Base-by-base conservation (phyloP, 2,888 invertebrate species). In the Ennomos erosarius region DNA sequence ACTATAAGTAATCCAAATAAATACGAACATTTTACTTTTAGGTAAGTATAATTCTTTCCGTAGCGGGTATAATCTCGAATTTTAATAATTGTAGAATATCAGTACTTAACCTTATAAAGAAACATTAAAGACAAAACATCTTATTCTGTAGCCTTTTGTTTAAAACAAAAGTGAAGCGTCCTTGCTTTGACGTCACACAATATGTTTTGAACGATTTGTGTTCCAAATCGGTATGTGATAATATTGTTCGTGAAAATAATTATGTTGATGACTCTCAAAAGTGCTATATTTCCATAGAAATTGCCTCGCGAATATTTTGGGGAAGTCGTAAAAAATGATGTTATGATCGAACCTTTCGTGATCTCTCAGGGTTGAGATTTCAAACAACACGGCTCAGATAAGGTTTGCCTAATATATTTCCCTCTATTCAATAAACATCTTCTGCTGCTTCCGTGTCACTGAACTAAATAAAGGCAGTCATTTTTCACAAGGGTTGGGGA, bases 241-340 rank as follows among this genome's bases (percentile, higher is more conserved):
- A 55, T 55, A 59, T 55, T 36, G 16, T 50, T 49, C 11, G 46
- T 51, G 46, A 47, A 51, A 55, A 47, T 51, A 39, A 55, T 44
- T 60, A 55, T 55, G 59, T 55, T 51, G 50, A 55, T 55, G 46
- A 42, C 51, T 43, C 16, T 47, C 47, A 51, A 55, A 48, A 60
- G 59, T 55, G 51, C 42, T 51, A 59, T 33, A 60, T 60, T 60
- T 47, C 51, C 59, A 60, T 60, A 60, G 51, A 60, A 60, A 60
- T 60, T 55, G 59, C 47, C 16, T 55, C 47, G 51, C 51, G 59
- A 60, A 51, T 55, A 6, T 55, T 55, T 55, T 26, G 50, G 43
- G 51, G 47, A 60, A 55, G 42, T 51, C 55, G 51, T 60, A 60
- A 60, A 60, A 55, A 60, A 47, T 54, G 36, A 55, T 60, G 55